phyloP scores from a whole-genome alignment of 35 echinoderm and acorn worm genomes.

The Diadema setosum region DNA sequence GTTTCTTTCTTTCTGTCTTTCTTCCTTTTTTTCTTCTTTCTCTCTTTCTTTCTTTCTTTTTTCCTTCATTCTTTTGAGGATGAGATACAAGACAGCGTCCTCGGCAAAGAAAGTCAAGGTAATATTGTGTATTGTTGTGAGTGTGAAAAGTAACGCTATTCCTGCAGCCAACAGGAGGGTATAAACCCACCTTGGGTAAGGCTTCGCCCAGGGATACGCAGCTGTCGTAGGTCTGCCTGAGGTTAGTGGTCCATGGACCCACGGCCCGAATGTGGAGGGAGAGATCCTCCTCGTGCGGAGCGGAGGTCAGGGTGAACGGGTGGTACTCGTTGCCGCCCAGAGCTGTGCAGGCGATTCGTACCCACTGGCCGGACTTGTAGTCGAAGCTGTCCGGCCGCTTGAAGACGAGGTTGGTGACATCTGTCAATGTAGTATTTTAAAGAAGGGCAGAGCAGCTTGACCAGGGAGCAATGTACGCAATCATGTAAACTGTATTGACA shows the following conservation, averaged over 20 bases:
- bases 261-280: slow-evolving; percentile 53
- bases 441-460: too few species aligned
- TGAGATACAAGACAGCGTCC: too few species aligned
- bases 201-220: slow-evolving; percentile 10
- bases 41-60: not conserved
- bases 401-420: slow-evolving; percentile 51
- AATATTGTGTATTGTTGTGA: too few species aligned
- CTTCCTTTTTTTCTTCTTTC: not conserved
- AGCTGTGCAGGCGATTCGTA: slow-evolving; percentile 30
- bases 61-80: not conserved
- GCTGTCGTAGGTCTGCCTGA: slow-evolving; percentile 39
- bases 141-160: too few species aligned
- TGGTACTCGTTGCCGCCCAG: slow-evolving; percentile 55
- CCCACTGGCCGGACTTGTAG: slow-evolving; percentile 67
- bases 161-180: too few species aligned
- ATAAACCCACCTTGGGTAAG: slow-evolving; percentile 54
- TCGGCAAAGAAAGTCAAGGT: too few species aligned
- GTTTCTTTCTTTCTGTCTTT: not conserved
- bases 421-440: too few species aligned
- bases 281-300: slow-evolving; percentile 61
- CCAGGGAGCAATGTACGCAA: too few species aligned
- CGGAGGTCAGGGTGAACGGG: slow-evolving; percentile 75
- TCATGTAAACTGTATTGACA: too few species aligned
- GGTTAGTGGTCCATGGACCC: slow-evolving; percentile 52
- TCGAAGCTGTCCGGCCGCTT: slow-evolving; percentile 51